Evolutionary conservation across 2,797 vertebrate genomes (phyloP), one percentile per base, ranked within the genome.

Genomic region (Poecilia gillii): DNA sequence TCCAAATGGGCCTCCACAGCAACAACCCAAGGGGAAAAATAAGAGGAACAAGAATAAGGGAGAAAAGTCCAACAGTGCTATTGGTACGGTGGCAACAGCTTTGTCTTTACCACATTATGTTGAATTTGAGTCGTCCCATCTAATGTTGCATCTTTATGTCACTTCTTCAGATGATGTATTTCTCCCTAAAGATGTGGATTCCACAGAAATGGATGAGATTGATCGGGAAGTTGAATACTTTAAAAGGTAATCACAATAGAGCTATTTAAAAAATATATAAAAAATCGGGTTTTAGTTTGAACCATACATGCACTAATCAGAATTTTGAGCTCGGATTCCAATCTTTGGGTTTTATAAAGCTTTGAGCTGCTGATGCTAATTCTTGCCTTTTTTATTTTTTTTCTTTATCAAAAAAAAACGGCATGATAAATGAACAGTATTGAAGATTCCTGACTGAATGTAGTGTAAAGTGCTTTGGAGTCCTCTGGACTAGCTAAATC

Each of bases 181-280:
- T 95, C 97, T 99, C 85, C 99, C 99, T 81, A 99, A 99, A 97
- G 98, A 99, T 85, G 90, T 97, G 84, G 99, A 99, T 13, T 96
- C 97, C 80, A 97, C 93, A 46, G 97, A 99, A 94, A 98, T 99
- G 98, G 98, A 99, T 41, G 99, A 99, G 92, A 99, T 97, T 20
- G 99, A 99, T 94, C 96, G 99, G 70, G 99, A 99, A 94, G 99
- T 99, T 91, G 99, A 99, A 85, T 99, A 99, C 94, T 99, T 99
- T 88, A 99, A 99, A 95, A 97, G 99, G 99, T 98, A 84, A 59
- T 31, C 1, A 43, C 18, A 79, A 0, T 76, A 0, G 2, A n/a
- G 1, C 7, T 7, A 4, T 59, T n/a, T 57, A 1, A 25, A n/a
- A 28, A 28, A 62, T 39, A 55, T 4, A 28, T 33, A 23, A 66